Percentiles rank a stretch among this genome's conserved stretches.
These are phyloP conservation scores for Mesocricetus auratus DNA, from an alignment of 2,113 vertebrate species.

Conservation along the genomic window DNA sequence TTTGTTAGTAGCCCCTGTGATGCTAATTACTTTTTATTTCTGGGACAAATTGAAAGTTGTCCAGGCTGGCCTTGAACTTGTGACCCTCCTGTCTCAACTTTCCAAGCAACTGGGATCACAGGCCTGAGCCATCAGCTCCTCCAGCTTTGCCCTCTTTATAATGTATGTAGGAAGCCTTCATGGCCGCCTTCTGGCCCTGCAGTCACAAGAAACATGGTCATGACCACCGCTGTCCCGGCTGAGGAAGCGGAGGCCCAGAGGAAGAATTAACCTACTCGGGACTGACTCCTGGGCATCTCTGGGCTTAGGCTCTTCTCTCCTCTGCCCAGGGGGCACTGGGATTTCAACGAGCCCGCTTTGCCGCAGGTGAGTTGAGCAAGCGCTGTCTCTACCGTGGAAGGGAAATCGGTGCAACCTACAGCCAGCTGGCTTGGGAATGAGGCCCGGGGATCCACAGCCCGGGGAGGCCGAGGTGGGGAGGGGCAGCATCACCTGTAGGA, in stretches of 20 bases:
- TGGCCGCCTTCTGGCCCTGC: neutral
- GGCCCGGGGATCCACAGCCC: neutral
- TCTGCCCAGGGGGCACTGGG: neutral
- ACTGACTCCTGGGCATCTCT: neutral
- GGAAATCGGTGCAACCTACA: neutral
- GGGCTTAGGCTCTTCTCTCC: neutral
- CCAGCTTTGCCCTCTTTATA: neutral
- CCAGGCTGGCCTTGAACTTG: neutral
- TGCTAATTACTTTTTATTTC: neutral
- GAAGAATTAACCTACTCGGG: neutral
- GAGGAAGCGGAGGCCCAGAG: neutral
- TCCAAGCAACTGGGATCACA: neutral
- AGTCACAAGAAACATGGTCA: neutral
- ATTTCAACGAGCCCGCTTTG: neutral
- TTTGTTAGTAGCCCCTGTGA: neutral
- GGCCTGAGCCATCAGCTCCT: neutral
- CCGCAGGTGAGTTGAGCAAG: neutral
- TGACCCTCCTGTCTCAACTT: neutral
- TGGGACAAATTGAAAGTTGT: neutral
- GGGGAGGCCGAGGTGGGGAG: neutral
- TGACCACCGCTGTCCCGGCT: neutral
- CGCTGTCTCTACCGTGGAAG: neutral
- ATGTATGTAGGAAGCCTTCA: neutral
- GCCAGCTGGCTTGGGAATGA: neutral
- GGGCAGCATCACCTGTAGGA: constrained; percentile 89